Base-by-base conservation (phyloP, 2,888 invertebrate species). In the Apamea monoglypha region DNA sequence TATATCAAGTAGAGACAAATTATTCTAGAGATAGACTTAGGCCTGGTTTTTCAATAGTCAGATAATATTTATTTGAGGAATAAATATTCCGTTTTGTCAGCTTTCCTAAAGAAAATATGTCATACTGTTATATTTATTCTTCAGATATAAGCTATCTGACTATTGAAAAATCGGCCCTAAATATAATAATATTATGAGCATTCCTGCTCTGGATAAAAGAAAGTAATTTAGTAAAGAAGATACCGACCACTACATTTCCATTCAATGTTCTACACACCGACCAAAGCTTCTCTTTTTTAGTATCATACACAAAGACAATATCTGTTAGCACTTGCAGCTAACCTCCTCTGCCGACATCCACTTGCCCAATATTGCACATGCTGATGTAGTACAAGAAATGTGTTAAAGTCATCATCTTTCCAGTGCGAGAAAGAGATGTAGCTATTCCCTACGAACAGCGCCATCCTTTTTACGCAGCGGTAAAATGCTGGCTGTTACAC, bases 241-340 rank as follows among this genome's bases (percentile, higher is more conserved):
- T 8, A 67, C 21, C 66, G 66, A 47, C 36, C 53, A 83, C 61
- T 71, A 82, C 71, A 40, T 71, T 44, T 47, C 18, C 36, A 66
- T 47, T 36, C 10, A 70, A 78, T n/a, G 36, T 68, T 69, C 81
- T 78, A 83, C n/a, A 71, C 67, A 63, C 6, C 0, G 18, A 78
- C 3, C 25, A 71, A 76, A 77, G 67, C 81, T 36, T 50, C 16
- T n/a, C 7, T 50, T 29, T 66, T 61, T 73, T 47, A 61, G n/a
- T 40, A 67, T 53, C 66, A 82, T 16, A 66, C 44, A 74, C 25
- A 69, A 63, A 59, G n/a, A 56, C 16, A 61, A 66, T 53, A n/a
- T n/a, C 66, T 59, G n/a, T 32, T 74, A 21, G 56, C 74, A 59
- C 74, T 81, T 40, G 36, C 29, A 56, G 66, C 12, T n/a, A 50